phyloP scores from a whole-genome alignment of 2,113 vertebrate species.

The Heliornis fulica region DNA sequence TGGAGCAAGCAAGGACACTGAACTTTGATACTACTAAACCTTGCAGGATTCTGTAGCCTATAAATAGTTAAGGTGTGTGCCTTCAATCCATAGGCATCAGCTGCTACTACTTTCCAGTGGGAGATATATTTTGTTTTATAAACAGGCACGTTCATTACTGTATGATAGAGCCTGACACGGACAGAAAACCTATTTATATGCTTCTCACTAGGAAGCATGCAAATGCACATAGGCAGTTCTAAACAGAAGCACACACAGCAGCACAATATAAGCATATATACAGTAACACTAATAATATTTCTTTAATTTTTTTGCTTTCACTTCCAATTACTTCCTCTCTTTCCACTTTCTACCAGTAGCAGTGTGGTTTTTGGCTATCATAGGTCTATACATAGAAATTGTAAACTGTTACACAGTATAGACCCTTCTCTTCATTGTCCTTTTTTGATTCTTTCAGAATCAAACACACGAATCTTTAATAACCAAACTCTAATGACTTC shows the following conservation, averaged over 20 bases:
- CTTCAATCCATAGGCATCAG: background rate
- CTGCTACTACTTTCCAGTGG: background rate
- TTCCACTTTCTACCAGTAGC: background rate
- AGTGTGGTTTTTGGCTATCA: background rate
- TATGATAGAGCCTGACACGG: background rate
- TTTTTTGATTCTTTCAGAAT: background rate
- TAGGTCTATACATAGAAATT: background rate
- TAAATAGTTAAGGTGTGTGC: background rate
- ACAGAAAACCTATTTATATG: conserved; percentile 1
- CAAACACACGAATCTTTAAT: background rate
- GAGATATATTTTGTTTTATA: background rate
- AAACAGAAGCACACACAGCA: background rate
- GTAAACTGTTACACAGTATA: background rate
- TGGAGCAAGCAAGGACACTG: background rate
- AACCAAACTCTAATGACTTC: background rate
- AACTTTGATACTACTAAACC: background rate
- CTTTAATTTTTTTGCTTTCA: background rate
- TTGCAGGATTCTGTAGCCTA: background rate
- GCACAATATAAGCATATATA: background rate
- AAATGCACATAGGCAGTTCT: background rate
- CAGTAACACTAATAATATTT: background rate
- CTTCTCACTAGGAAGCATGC: background rate
- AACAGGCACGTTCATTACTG: background rate
- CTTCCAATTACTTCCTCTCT: background rate
- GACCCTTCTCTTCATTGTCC: background rate